Evolutionary conservation across 2,888 invertebrate species (phyloP), one percentile per base, ranked within the genome.

Genomic region (Yponomeuta cagnagella): DNA sequence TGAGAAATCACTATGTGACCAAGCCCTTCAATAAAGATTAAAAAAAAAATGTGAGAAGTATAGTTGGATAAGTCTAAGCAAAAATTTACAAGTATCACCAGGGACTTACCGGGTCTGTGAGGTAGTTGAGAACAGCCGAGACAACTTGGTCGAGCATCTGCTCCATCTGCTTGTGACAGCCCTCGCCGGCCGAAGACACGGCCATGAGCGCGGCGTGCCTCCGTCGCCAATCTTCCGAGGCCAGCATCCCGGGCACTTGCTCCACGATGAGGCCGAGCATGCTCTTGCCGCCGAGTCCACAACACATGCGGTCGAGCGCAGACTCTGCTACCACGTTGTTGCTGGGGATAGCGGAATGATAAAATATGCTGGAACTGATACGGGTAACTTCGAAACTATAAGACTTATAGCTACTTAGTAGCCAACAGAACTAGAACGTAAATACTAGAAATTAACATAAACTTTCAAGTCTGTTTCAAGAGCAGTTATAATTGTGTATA

Each of bases 191-290:
- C 0, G 99, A 98, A 8, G 99, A 99, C 68, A 99, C 96, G 0
- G 99, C 99, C 99, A 99, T 99, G 63, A 99, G 93, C 2, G 98
- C 99, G 65, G 99, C 99, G 88, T 99, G 98, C n/a, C 97, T 94
- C 76, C 96, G 95, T 77, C 96, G 95, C 97, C 97, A 97, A 80
- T 97, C 95, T 12, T 94, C 93, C 75, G 95, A 96, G 68, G 93
- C 93, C 77, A 99, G 91, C 98, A 99, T 98, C 63, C 93, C 93
- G 0, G 98, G 97, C 74, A 99, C 95, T 79, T 95, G 95, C 69
- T 94, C 94, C 74, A 98, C 96, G 71, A 99, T 97, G 78, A 97
- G 95, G 0, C 97, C 97, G 74, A 99, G 91, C 91, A 99, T 96
- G 0, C 96, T 96, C 93, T 94, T 94, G 66, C 98, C 98, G 74